A percentile compares a stretch with the other conserved stretches of the same genome.
Conservation (phyloP, 2,113 vertebrate species). For the Upupa epops region DNA sequence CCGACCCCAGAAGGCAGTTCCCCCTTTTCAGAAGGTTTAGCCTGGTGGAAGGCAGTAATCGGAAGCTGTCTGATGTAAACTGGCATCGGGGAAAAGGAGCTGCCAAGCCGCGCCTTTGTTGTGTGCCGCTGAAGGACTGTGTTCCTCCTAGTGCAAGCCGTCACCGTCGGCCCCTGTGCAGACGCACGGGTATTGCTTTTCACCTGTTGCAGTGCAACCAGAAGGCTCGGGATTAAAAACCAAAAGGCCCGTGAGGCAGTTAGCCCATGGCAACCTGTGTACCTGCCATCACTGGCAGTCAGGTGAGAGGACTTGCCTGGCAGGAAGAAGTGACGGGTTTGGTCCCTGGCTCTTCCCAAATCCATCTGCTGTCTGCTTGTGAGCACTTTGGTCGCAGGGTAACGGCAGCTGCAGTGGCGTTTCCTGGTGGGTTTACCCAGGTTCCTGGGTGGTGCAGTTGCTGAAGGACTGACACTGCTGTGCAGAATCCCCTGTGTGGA, state of each 20-base stretch:
- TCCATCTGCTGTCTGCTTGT: neutral
- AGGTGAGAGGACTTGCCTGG: neutral
- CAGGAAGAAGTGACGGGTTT: neutral
- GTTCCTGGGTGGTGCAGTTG: neutral
- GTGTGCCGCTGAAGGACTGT: conserved; percentile 23
- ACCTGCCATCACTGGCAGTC: neutral
- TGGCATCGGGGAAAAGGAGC: neutral
- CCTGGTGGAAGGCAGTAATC: neutral
- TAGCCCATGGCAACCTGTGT: neutral
- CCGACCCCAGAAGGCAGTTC: neutral
- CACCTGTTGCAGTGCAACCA: neutral
- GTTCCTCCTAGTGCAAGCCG: neutral
- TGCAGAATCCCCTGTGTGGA: neutral
- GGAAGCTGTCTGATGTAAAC: neutral
- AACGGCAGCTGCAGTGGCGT: neutral
- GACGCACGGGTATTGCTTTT: neutral
- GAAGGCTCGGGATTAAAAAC: neutral
- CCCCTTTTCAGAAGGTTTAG: neutral
- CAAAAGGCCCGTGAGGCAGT: neutral
- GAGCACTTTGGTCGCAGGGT: neutral
- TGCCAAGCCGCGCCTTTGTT: conserved; percentile 35
- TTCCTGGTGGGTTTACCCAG: neutral
- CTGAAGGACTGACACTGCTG: neutral
- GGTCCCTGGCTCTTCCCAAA: neutral
- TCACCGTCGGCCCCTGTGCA: neutral